Conservation (phyloP, 2,113 vertebrate species). For the Silurus glanis region DNA sequence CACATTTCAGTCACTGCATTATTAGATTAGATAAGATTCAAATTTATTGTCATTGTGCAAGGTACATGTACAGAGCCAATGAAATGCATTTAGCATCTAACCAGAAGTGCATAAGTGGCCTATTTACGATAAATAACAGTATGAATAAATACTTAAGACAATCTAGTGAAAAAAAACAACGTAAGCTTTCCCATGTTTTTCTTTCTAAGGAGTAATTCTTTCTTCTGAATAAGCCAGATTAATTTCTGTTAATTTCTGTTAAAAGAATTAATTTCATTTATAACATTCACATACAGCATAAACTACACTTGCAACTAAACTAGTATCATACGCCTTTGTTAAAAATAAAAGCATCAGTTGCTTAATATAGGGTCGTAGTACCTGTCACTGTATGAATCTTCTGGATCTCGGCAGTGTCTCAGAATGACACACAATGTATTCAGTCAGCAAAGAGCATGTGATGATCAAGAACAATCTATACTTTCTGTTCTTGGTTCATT, state of each 20-base stretch:
- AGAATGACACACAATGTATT: neutral
- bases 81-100: no score
- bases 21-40: no score
- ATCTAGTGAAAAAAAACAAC: no score
- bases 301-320: neutral
- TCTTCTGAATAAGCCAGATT: neutral
- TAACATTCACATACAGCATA: neutral
- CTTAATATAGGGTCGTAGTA: neutral
- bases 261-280: no score
- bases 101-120: no score
- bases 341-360: neutral
- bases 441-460: neutral
- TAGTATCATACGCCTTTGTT: neutral
- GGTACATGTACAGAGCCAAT: no score
- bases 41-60: no score
- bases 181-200: neutral
- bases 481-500: neutral
- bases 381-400: neutral
- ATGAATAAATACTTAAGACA: no score
- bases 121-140: no score
- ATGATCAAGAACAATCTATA: neutral
- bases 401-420: neutral
- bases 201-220: neutral
- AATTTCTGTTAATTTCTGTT: no score
- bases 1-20: no score